A percentile compares a stretch with the other conserved stretches of the same genome.
Conservation (phyloP, 2,888 invertebrate genomes). For the Carcina quercana region DNA sequence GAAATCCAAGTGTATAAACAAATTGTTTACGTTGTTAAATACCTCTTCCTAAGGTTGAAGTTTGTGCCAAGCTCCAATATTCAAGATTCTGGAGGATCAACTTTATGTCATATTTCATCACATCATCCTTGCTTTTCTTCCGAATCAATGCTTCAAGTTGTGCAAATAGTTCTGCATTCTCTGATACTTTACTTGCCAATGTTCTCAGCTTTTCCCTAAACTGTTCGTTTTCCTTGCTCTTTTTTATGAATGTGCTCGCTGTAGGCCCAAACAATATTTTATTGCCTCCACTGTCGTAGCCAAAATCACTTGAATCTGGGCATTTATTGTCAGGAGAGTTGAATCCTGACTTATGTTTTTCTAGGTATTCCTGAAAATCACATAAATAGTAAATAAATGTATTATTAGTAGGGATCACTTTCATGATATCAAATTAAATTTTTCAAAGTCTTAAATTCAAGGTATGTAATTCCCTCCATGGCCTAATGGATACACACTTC, state of each 20-base stretch:
- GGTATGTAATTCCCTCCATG: no score
- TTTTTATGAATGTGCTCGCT: not conserved
- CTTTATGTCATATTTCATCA: conserved; percentile 19
- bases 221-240: not conserved
- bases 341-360: not conserved
- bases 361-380: not conserved
- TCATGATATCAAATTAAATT: not conserved
- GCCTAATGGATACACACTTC: no score
- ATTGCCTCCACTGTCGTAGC: not conserved
- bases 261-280: not conserved
- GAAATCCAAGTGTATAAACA: no score
- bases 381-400: not conserved
- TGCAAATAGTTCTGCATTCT: conserved; percentile 19
- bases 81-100: conserved; percentile 19
- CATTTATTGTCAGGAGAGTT: not conserved
- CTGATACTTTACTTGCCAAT: conserved; percentile 14
- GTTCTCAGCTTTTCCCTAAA: not conserved
- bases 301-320: not conserved
- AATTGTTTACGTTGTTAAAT: no score
- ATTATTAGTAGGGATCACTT: not conserved
- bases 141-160: conserved; percentile 23
- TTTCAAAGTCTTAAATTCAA: not conserved
- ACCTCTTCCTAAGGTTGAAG: no score
- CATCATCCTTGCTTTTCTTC: conserved; percentile 17
- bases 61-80: conserved; percentile 11